phyloP scores from a whole-genome alignment of 2,888 invertebrate genomes.

The Brachypterus glaber region DNA sequence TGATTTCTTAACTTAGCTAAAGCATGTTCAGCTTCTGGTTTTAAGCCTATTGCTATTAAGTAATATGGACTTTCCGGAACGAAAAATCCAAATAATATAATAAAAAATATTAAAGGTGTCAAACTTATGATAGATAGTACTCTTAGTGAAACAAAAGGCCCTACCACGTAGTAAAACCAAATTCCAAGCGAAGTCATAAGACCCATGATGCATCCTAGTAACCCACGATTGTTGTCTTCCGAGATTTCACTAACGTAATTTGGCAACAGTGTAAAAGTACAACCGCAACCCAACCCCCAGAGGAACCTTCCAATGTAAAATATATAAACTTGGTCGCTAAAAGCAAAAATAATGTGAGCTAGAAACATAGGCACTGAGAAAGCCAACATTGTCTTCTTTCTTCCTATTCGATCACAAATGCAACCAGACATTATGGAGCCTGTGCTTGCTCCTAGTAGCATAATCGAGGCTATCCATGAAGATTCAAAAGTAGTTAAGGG shows the following conservation, averaged over 20 bases:
- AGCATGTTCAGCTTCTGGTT: conserved; percentile 51
- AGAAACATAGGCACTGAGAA: conserved; percentile 54
- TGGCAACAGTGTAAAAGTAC: conserved; percentile 62
- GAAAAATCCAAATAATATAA: conserved; percentile 16
- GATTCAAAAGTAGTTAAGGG: conserved; percentile 21
- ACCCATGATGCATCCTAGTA: conserved; percentile 45
- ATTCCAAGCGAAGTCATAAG: conserved; percentile 17
- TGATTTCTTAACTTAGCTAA: conserved; percentile 42
- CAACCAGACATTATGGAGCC: conserved; percentile 25
- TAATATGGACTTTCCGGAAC: conserved; percentile 24
- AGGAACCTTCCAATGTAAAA: conserved; percentile 47
- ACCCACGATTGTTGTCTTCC: conserved; percentile 66
- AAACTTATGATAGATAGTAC: conserved; percentile 15
- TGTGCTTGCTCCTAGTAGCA: conserved; percentile 24
- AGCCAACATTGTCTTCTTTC: conserved; percentile 55
- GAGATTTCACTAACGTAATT: conserved; percentile 82
- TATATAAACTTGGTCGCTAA: conserved; percentile 19
- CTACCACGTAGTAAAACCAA: conserved; percentile 16
- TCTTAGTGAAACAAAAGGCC: conserved; percentile 18
- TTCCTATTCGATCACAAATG: conserved; percentile 39
- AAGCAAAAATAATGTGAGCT: conserved; percentile 30
- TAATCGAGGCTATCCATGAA: conserved; percentile 26
- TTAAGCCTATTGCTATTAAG: conserved; percentile 41
- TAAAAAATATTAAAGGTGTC: conserved; percentile 16
- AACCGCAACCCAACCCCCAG: conserved; percentile 56